phyloP scores from a whole-genome alignment of 2,797 vertebrate genomes.

The Xerus rutilus region DNA sequence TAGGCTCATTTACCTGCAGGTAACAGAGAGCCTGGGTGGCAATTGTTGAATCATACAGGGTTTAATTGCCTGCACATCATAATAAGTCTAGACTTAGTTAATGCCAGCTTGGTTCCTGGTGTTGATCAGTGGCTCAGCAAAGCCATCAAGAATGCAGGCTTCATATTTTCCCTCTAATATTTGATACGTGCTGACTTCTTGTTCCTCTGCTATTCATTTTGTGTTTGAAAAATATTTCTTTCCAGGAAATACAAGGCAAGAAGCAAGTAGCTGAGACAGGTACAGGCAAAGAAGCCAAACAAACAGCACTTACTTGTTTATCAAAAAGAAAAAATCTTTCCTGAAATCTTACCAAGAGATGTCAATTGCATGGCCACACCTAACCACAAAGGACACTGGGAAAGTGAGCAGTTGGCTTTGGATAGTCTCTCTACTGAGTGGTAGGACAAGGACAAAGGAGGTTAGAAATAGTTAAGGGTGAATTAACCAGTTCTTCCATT shows the following conservation, averaged over 20 bases:
- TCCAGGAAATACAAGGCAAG: not conserved
- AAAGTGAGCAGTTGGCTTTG: not conserved
- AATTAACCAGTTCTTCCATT: not conserved
- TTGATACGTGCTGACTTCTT: not conserved
- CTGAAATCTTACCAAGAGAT: not conserved
- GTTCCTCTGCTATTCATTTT: not conserved
- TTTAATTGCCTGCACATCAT: not conserved
- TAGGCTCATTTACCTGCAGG: not conserved
- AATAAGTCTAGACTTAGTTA: not conserved
- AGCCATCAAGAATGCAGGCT: not conserved
- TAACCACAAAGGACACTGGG: not conserved
- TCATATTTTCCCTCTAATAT: not conserved
- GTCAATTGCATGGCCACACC: not conserved
- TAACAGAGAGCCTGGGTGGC: not conserved
- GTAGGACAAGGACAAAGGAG: not conserved
- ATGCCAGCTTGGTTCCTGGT: not conserved
- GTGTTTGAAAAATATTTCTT: conserved; percentile 16
- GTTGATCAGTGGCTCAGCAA: not conserved
- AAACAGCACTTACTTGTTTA: not conserved
- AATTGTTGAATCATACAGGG: not conserved
- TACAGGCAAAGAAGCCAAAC: not conserved
- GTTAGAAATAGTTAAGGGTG: not conserved
- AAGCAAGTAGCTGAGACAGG: not conserved
- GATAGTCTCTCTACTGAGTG: not conserved
- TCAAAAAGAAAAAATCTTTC: not conserved